phyloP scores from a whole-genome alignment of 2,797 vertebrate species.

The Threskiornis aethiopicus region DNA sequence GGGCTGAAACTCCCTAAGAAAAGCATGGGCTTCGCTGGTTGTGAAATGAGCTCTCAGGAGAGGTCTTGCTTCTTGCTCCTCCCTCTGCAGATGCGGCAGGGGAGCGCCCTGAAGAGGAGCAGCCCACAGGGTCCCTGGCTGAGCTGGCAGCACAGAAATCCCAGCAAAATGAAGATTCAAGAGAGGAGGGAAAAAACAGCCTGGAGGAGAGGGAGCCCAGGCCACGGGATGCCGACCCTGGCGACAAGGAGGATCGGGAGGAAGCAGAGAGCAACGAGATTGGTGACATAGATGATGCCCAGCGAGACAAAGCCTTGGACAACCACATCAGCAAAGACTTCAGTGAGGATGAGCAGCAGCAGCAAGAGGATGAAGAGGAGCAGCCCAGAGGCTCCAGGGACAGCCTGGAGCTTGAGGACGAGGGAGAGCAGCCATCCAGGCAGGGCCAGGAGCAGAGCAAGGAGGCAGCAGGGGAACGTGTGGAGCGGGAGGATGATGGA shows the following conservation, averaged over 20 bases:
- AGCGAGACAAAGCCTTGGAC: not conserved
- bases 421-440: slow-evolving; percentile 13
- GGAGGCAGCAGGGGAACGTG: slow-evolving; percentile 18
- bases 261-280: slow-evolving; percentile 44
- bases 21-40: not conserved
- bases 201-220: slow-evolving; percentile 6
- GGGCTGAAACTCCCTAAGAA: not conserved
- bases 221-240: not conserved
- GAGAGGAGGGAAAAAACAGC: slow-evolving; percentile 46
- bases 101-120: not conserved
- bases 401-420: slow-evolving; percentile 46
- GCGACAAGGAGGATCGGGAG: not conserved
- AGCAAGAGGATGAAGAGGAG: not conserved
- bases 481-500: slow-evolving; percentile 32
- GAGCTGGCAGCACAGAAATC: slow-evolving; percentile 13
- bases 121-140: not conserved
- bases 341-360: slow-evolving; percentile 6
- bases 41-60: not conserved
- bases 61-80: not conserved
- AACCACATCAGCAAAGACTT: slow-evolving; percentile 34
- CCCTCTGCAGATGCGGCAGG: not conserved
- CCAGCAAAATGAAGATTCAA: slow-evolving; percentile 34
- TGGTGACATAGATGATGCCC: not conserved
- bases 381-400: not conserved
- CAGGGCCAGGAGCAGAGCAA: slow-evolving; percentile 43